phyloP scores from a whole-genome alignment of 2,888 invertebrate genomes.

The Ophion obscuratus region DNA sequence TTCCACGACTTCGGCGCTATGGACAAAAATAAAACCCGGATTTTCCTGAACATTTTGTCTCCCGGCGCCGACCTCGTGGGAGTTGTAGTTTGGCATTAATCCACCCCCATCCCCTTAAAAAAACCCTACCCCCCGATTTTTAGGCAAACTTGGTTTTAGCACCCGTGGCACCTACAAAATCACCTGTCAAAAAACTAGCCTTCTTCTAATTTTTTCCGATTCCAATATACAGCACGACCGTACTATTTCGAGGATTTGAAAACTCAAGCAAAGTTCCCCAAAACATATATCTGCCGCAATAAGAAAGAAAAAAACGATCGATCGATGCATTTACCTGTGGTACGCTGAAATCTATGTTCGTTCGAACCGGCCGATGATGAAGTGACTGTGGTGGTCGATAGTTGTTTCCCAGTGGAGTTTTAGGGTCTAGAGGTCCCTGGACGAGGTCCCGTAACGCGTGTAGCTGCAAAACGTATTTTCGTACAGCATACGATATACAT shows the following conservation, averaged over 20 bases:
- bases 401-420: constrained; percentile 97
- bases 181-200: too few species aligned
- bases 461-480: constrained; percentile 86
- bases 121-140: too few species aligned
- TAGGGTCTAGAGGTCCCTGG: constrained; percentile 94
- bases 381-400: constrained; percentile 96
- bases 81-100: too few species aligned
- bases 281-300: not conserved
- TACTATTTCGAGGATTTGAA: not conserved
- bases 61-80: too few species aligned
- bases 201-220: too few species aligned
- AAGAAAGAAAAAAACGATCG: constrained; percentile 53
- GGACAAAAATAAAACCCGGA: too few species aligned
- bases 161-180: too few species aligned
- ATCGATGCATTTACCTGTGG: constrained; percentile 84
- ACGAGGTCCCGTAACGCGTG: constrained; percentile 93
- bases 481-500: not conserved
- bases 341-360: constrained; percentile 97
- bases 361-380: constrained; percentile 96
- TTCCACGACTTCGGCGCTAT: too few species aligned
- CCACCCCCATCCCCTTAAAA: too few species aligned
- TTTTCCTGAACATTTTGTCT: too few species aligned
- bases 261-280: not conserved
- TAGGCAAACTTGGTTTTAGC: too few species aligned
- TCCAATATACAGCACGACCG: too few species aligned